phyloP scores from a whole-genome alignment of 2,113 vertebrate species.

The Malaclemys terrapin region DNA sequence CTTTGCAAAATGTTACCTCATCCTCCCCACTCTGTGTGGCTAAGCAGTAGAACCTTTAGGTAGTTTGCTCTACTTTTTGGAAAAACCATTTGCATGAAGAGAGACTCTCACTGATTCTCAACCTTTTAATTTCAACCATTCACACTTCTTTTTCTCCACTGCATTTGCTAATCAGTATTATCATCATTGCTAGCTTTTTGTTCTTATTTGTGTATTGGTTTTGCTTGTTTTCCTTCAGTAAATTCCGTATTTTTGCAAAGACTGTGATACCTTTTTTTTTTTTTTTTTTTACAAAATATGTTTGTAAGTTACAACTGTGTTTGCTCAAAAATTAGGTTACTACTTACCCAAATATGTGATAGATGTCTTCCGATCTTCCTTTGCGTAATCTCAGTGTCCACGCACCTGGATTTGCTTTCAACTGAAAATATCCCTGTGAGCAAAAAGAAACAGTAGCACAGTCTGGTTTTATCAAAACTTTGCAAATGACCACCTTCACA shows the following conservation, averaged over 20 bases:
- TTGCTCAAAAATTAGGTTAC: background rate
- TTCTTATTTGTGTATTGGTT: background rate
- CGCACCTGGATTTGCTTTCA: slow-evolving; percentile 97
- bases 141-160: background rate
- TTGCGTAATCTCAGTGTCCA: slow-evolving; percentile 92
- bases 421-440: slow-evolving; percentile 95
- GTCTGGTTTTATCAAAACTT: background rate
- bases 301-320: background rate
- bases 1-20: background rate
- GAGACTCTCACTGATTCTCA: background rate
- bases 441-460: background rate
- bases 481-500: background rate
- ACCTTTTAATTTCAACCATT: background rate
- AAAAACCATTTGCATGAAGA: background rate
- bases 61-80: background rate
- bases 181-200: background rate
- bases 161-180: background rate
- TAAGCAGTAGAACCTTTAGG: background rate
- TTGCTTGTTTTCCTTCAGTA: background rate
- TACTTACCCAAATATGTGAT: slow-evolving; percentile 92
- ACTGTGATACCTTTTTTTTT: background rate
- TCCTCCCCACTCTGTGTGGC: background rate
- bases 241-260: background rate
- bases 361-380: slow-evolving; percentile 95
- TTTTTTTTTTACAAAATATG: background rate